Evolutionary conservation across 2,113 vertebrate species (phyloP), one percentile per base, ranked within the genome.

Genomic region (Oncorhynchus nerka): DNA sequence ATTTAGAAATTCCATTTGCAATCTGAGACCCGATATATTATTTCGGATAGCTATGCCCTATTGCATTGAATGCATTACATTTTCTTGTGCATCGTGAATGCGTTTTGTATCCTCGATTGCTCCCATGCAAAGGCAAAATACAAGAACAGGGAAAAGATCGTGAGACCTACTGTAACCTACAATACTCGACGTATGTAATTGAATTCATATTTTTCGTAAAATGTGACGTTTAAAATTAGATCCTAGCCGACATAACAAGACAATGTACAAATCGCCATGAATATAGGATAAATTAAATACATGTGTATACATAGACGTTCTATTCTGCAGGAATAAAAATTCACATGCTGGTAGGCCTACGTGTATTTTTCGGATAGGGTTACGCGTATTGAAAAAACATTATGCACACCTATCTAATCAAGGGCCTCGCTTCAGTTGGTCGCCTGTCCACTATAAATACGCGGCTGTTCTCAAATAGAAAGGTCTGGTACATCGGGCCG

Each of bases 111-210:
- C 75, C 75, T 39, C 70, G 68, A 71, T 81, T 70, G 45, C 22
- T 22, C 19, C 19, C n/a, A 22, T 48, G n/a, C 8, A 62, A 6
- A 26, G 45, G 5, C 11, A 7, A 48, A 22, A 65, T 68, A 26
- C 74, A 74, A 22, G 15, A 39, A 66, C 51, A 28, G 61, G 69
- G 75, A 67, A n/a, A 70, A 69, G 65, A 74, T 19, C 71, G 71
- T 70, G 86, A 85, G 79, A 84, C 78, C 78, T 81, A 73, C 77
- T 12, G 75, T 71, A 62, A 3, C 7, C 13, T 62, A 22, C n/a
- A 62, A 62, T 8, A 62, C n/a, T 62, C 6, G 20, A 62, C 3
- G 59, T 20, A 62, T 45, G 16, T 57, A 2, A 22, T 61, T 61
- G 11, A 22, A 24, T 62, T 62, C 1, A 24, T 20, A 19, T 57